Evolutionary conservation across 2,113 vertebrate genomes (phyloP), one percentile per base, ranked within the genome.

Genomic region (Indicator maculatus): DNA sequence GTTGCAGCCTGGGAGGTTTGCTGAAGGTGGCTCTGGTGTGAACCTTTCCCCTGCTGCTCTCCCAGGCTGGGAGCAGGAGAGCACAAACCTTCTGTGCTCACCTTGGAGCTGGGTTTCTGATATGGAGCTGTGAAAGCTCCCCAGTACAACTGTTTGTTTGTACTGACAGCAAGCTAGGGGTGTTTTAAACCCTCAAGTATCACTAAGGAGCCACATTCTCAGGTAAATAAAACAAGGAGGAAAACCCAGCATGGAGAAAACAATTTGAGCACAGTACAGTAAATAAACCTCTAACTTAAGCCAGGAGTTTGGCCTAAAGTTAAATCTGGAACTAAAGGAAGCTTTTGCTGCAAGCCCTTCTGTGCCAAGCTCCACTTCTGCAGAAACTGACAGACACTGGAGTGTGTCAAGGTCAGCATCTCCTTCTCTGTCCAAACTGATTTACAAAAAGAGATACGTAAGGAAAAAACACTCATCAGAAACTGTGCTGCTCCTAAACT

Each of bases 1-100:
- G n/a, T 18, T 27, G 27, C 41, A 30, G 33, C 23, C 5, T 6
- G 4, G 31, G 11, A 60, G 44, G 6, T 41, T 91, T 16, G 1
- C 28, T 7, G 12, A 16, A 16, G 2, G 0, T 0, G 2, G 17
- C 19, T 53, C 30, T 31, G 30, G 12, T 3, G 8, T 4, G 9
- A 21, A 38, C 1, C 1, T 36, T 61, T 64, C 31, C 74, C 41
- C 21, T 38, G 36, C 81, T 50, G 72, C 52, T n/a, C 60, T 21
- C n/a, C 36, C 47, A 14, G 31, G 11, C 50, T 18, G 1, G 27
- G 17, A 6, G 31, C 58, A 6, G 39, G 21, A 11, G 31, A 33
- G 17, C 39, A 5, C 41, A 16, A 6, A 9, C 14, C 8, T 26
- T 33, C 60, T 18, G 11, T 1, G 1, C 9, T 8, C 6, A 13